A percentile compares a stretch with the other conserved stretches of the same genome.
phyloP scores from a whole-genome alignment of 2,797 vertebrate species.

The Pampus argenteus region DNA sequence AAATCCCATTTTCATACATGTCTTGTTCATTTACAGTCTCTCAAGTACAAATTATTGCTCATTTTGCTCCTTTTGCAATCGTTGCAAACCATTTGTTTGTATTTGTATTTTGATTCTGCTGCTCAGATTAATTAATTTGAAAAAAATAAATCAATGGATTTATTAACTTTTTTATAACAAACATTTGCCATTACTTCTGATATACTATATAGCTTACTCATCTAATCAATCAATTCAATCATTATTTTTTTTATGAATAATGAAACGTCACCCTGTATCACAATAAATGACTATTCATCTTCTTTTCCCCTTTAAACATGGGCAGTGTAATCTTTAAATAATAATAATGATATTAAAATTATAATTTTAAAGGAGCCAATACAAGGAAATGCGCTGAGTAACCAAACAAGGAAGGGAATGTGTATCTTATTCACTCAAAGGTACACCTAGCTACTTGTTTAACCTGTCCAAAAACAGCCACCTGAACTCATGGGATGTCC shows the following conservation, averaged over 20 bases:
- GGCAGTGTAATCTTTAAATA: too few species aligned
- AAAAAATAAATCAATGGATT: not conserved
- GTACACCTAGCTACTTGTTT: not conserved
- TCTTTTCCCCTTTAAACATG: not conserved
- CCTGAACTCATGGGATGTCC: not conserved
- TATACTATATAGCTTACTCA: not conserved
- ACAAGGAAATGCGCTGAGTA: constrained; percentile 12
- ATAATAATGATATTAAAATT: not conserved
- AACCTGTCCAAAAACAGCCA: constrained; percentile 25
- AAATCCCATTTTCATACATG: not conserved
- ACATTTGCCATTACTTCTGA: not conserved
- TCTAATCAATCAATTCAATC: not conserved
- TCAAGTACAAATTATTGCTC: not conserved
- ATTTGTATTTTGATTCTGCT: not conserved
- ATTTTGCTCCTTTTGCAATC: not conserved
- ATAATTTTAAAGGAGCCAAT: not conserved
- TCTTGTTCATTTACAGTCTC: not conserved
- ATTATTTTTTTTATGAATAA: too few species aligned
- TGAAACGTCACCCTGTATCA: not conserved
- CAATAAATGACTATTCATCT: too few species aligned
- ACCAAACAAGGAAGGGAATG: constrained; percentile 32
- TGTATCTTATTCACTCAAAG: not conserved
- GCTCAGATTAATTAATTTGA: not conserved
- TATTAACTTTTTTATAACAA: not conserved
- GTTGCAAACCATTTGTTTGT: not conserved